These are phyloP conservation scores for Microcaecilia unicolor DNA, from an alignment of 2,797 vertebrate species.

Conservation along the genomic window DNA sequence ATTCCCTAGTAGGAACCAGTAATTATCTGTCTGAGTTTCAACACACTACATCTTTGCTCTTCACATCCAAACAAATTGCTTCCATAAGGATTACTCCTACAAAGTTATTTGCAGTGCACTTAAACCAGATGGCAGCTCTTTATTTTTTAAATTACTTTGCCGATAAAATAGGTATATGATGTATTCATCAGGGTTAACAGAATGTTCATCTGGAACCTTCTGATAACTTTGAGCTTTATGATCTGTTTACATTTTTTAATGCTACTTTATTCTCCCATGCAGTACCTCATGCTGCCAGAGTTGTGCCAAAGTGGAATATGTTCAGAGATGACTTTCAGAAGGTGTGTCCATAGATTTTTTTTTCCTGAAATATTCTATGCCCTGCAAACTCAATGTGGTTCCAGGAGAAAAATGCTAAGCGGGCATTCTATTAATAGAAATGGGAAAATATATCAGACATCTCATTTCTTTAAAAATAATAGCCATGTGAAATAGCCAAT, in stretches of 20 bases:
- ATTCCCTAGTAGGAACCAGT: too few species aligned
- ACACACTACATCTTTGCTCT: background rate
- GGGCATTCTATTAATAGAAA: too few species aligned
- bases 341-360: too few species aligned
- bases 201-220: background rate
- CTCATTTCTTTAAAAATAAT: too few species aligned
- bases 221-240: constrained; percentile 1
- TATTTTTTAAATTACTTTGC: background rate
- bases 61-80: background rate
- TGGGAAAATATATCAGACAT: too few species aligned
- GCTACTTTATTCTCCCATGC: constrained; percentile 10
- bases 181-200: constrained; percentile 8
- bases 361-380: too few species aligned
- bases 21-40: background rate
- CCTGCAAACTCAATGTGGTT: too few species aligned
- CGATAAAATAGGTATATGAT: constrained; percentile 1
- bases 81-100: constrained; percentile 1
- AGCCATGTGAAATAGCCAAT: too few species aligned
- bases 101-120: constrained; percentile 7
- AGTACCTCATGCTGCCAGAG: background rate
- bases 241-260: constrained; percentile 12
- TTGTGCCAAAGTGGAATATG: constrained; percentile 4
- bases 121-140: background rate
- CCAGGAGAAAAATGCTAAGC: too few species aligned
- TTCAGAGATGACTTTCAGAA: too few species aligned